Evolutionary conservation across 2,888 invertebrate genomes (phyloP), one percentile per base, ranked within the genome.

Genomic region (Mesodorylaimus sp.): DNA sequence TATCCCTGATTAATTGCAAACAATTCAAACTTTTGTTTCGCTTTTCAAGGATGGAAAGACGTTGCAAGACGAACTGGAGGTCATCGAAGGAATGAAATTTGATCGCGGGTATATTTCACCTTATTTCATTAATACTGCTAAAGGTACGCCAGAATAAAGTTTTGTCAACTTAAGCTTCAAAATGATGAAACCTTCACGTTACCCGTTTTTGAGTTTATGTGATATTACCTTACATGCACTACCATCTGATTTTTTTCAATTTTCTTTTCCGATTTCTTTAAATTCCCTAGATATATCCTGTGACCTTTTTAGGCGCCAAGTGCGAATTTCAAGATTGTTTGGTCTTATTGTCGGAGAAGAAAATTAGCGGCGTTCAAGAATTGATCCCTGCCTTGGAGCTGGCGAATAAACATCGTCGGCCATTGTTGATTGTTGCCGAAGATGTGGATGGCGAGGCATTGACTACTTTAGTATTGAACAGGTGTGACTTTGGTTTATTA

Each of bases 71-170:
- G 97, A 99, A 68, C 73, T 97, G 47, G 95, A 97, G 72, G 65
- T 70, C 19, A 75, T 74, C 60, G 95, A 97, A 73, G 97, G 97
- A 62, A 88, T 97, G 89, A 91, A 91, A 72, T 95, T 99, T 68
- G 97, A 97, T 67, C 77, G 97, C 62, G 97, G 97, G 57, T 97
- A 95, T 72, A 95, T 97, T 70, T 97, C 97, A 53, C 97, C 97
- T 41, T 99, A 97, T 71, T 97, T 97, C 74, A 97, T 97, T 66
- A 97, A 97, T 72, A 85, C 91, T 0, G 76, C 85, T 10, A 99
- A 97, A 74, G 97, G 78, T 75, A 39, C n/a, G n/a, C n/a, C n/a
- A n/a, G n/a, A n/a, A n/a, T n/a, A n/a, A n/a, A n/a, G n/a, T n/a
- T n/a, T n/a, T n/a, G n/a, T n/a, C n/a, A n/a, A n/a, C n/a, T n/a